phyloP scores from a whole-genome alignment of 2,888 invertebrate species.

The Rotaria macrura region DNA sequence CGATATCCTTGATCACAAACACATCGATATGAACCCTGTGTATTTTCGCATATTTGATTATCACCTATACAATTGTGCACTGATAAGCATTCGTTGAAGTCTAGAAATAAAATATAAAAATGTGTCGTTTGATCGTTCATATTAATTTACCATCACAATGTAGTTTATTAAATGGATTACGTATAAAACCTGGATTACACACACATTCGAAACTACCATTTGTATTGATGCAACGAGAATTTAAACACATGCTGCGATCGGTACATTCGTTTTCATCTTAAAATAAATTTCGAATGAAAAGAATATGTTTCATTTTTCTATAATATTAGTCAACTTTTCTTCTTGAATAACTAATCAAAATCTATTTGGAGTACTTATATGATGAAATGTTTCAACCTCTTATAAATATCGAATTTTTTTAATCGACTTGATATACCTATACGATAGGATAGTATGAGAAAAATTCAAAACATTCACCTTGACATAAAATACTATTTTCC shows the following conservation, averaged over 20 bases:
- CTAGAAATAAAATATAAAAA: not conserved
- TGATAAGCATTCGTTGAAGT: not conserved
- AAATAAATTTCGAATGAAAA: not conserved
- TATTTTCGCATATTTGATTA: constrained; percentile 1
- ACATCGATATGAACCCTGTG: not conserved
- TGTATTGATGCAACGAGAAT: not conserved
- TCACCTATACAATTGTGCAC: not conserved
- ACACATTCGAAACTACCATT: constrained; percentile 10
- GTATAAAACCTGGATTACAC: not conserved
- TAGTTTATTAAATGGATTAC: not conserved
- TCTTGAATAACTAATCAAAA: no score
- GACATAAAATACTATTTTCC: not conserved
- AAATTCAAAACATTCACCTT: not conserved
- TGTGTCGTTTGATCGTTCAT: not conserved
- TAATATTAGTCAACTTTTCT: no score
- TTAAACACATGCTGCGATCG: not conserved
- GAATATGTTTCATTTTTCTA: not conserved
- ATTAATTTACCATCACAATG: not conserved
- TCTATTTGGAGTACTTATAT: no score
- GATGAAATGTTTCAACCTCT: no score
- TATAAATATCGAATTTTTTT: no score
- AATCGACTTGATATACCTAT: not conserved
- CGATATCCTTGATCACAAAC: not conserved
- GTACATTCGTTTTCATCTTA: not conserved
- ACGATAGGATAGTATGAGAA: no score